Evolutionary conservation across 2,113 vertebrate genomes (phyloP).

Genomic region (Epinephelus lanceolatus): DNA sequence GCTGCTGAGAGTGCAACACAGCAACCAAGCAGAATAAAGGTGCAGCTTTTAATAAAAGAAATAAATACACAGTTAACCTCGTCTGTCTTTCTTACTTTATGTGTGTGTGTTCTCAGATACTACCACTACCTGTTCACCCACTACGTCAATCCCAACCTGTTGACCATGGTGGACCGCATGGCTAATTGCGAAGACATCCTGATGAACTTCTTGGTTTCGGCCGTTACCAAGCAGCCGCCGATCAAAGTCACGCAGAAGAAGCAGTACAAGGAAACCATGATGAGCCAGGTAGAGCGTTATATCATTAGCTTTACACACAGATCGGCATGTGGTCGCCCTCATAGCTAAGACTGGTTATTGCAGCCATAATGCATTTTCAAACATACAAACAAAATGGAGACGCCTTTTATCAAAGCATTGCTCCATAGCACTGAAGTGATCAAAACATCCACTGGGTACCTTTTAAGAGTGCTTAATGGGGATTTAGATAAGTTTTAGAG

Average conservation of each 20-base stretch:
- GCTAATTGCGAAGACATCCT: slow-evolving; percentile 88
- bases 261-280: slow-evolving; percentile 89
- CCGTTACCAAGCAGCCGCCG: slow-evolving; percentile 85
- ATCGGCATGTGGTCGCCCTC: too few species aligned
- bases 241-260: slow-evolving; percentile 90
- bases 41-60: background rate
- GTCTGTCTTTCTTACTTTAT: background rate
- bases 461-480: background rate
- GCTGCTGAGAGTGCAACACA: slow-evolving; percentile 60
- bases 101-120: slow-evolving; percentile 72
- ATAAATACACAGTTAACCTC: slow-evolving; percentile 4
- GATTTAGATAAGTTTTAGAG: background rate
- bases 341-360: background rate
- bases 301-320: background rate
- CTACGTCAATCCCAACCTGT: slow-evolving; percentile 81
- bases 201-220: slow-evolving; percentile 87
- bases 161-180: slow-evolving; percentile 83
- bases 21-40: slow-evolving; percentile 20
- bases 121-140: slow-evolving; percentile 87
- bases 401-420: background rate
- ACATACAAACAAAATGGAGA: slow-evolving; percentile 1
- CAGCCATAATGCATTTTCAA: too few species aligned
- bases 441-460: background rate
- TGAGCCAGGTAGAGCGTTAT: slow-evolving; percentile 79
- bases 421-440: background rate